Percentiles rank a stretch among this genome's conserved stretches.
Conservation (phyloP, 2,888 invertebrate genomes). For the Trisateles emortualis region DNA sequence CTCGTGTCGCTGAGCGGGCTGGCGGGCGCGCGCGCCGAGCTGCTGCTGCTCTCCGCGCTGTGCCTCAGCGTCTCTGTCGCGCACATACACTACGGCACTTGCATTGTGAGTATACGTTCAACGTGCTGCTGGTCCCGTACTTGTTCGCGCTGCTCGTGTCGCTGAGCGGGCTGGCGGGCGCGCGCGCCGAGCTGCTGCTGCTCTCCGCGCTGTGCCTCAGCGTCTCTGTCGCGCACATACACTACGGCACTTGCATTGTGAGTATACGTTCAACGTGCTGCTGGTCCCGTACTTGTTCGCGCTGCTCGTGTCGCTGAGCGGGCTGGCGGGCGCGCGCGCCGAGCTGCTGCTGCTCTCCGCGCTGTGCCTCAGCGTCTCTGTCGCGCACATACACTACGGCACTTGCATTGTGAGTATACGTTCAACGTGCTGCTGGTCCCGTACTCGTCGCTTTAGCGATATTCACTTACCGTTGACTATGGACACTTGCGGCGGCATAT, state of each 20-base stretch:
- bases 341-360: constrained; percentile 91
- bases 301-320: too few species aligned
- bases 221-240: constrained; percentile 93
- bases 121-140: too few species aligned
- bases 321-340: too few species aligned
- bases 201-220: constrained; percentile 91
- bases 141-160: too few species aligned
- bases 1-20: not conserved
- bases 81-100: constrained; percentile 96
- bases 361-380: constrained; percentile 90
- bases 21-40: constrained; percentile 81
- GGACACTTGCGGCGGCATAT: too few species aligned
- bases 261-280: too few species aligned
- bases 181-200: constrained; percentile 89
- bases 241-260: constrained; percentile 97
- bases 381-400: constrained; percentile 97
- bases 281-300: too few species aligned
- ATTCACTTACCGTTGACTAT: too few species aligned
- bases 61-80: constrained; percentile 90
- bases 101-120: constrained; percentile 95
- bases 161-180: too few species aligned
- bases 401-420: constrained; percentile 93
- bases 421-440: too few species aligned
- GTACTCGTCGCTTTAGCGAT: too few species aligned
- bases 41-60: constrained; percentile 90